phyloP scores from a whole-genome alignment of 2,888 invertebrate genomes.

The Meloe dianella region DNA sequence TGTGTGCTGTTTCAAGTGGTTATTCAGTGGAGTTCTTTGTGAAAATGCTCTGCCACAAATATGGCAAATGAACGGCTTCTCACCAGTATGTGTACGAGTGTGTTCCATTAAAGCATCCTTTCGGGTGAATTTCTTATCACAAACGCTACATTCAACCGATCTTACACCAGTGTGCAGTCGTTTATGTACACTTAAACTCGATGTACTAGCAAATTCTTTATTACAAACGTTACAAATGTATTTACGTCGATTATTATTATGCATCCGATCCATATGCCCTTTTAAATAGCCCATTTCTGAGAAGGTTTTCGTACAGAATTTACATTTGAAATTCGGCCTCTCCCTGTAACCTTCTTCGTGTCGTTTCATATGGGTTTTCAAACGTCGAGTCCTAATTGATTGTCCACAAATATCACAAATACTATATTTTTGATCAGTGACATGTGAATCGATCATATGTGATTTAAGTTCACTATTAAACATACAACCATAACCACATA shows the following conservation, averaged over 20 bases:
- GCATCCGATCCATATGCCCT: conserved; percentile 42
- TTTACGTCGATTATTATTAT: conserved; percentile 42
- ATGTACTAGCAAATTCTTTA: conserved; percentile 44
- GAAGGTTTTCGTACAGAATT: conserved; percentile 46
- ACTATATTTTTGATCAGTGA: conserved; percentile 44
- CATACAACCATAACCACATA: conserved; percentile 44
- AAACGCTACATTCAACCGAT: conserved; percentile 12
- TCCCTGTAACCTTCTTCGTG: conserved; percentile 39
- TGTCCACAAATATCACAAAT: conserved; percentile 45
- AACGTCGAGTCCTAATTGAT: conserved; percentile 40
- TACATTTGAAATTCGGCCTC: conserved; percentile 49
- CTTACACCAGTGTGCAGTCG: background rate
- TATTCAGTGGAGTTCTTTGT: background rate
- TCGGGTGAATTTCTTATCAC: conserved; percentile 17
- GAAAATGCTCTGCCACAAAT: background rate
- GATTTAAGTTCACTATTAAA: conserved; percentile 43
- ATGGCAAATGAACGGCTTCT: conserved; percentile 42
- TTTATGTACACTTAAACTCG: conserved; percentile 41
- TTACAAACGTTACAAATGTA: conserved; percentile 6
- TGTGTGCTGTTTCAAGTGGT: conserved; percentile 36
- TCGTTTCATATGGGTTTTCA: conserved; percentile 43
- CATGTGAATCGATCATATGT: conserved; percentile 44
- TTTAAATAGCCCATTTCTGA: conserved; percentile 42
- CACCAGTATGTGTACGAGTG: conserved; percentile 45
- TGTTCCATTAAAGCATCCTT: conserved; percentile 13